Evolutionary conservation across 2,113 vertebrate species (phyloP), one percentile per base, ranked within the genome.

Genomic region (Canis aureus): DNA sequence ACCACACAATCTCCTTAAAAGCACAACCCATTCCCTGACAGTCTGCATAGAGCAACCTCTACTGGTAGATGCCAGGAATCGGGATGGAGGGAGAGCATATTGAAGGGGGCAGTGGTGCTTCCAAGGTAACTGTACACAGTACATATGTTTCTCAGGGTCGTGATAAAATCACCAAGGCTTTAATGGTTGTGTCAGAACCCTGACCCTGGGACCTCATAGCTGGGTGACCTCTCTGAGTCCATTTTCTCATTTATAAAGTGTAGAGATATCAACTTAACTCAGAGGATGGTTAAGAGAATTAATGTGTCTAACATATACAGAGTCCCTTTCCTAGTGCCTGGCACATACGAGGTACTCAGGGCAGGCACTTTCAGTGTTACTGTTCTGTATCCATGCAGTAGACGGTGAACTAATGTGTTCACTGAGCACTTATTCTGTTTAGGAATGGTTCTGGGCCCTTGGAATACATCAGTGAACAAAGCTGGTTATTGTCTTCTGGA

Each of bases 11-110:
- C 8, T 43, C 5, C 78, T 78, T n/a, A 10, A 81, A 11, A 5
- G 88, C 10, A 4, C 0, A 0, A 15, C 25, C 43, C 22, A 4
- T 43, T 2, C 38, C 15, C 55, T 27, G 35, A 3, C 7, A 0
- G 12, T 20, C 85, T 83, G 32, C 9, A 19, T 0, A 23, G 81
- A 16, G 23, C 73, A 0, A 0, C 3, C 51, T 9, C 55, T 82
- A 13, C 57, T 67, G 57, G 7, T 11, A 4, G 25, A 20, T 32
- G 51, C 51, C n/a, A 79, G 88, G 73, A 27, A 4, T 53, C 4
- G 53, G 57, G 27, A 19, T 8, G n/a, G 35, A 86, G n/a, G 35
- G n/a, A 22, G 12, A 55, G 51, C 66, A 29, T 29, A 8, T 32
- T 32, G 25, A 15, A 55, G 69, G 74, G 25, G 29, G 35, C 29